Percentiles rank a stretch among this genome's conserved stretches.
Evolutionary conservation across 2,888 invertebrate species (phyloP).

Genomic region (Drosophila fungiperda): DNA sequence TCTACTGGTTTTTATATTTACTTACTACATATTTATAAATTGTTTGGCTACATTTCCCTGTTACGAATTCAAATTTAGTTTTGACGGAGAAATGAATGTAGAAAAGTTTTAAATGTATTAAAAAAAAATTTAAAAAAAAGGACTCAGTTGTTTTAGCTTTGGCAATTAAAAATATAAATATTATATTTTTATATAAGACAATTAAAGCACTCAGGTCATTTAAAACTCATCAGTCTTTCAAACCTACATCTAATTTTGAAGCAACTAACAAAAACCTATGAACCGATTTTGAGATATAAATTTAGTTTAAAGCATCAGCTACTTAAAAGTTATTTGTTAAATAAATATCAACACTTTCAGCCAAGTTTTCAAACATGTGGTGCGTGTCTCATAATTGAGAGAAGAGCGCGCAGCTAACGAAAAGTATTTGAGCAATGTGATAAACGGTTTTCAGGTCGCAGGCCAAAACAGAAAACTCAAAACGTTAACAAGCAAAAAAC

Average conservation of each 20-base stretch:
- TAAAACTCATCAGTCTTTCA: background rate
- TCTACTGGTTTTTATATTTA: background rate
- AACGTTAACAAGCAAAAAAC: conserved; percentile 77
- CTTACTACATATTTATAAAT: background rate
- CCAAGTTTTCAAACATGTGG: conserved; percentile 42
- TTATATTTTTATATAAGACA: background rate
- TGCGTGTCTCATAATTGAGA: conserved; percentile 71
- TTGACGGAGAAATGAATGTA: background rate
- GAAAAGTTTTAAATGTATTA: background rate
- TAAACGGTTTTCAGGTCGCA: conserved; percentile 60
- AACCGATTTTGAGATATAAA: background rate
- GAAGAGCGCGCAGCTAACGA: conserved; percentile 36
- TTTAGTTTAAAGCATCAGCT: background rate
- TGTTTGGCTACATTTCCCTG: background rate
- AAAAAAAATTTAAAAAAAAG: background rate
- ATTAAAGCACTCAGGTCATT: background rate
- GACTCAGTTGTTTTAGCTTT: background rate
- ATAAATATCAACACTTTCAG: conserved; percentile 9
- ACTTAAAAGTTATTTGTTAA: background rate
- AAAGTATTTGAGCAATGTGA: conserved; percentile 67
- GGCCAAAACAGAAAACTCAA: conserved; percentile 46
- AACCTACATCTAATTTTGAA: background rate
- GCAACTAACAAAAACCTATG: background rate
- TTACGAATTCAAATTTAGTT: background rate
- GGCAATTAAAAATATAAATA: background rate